Evolutionary conservation across 2,888 invertebrate species (phyloP).

Genomic region (Synanthedon formicaeformis): DNA sequence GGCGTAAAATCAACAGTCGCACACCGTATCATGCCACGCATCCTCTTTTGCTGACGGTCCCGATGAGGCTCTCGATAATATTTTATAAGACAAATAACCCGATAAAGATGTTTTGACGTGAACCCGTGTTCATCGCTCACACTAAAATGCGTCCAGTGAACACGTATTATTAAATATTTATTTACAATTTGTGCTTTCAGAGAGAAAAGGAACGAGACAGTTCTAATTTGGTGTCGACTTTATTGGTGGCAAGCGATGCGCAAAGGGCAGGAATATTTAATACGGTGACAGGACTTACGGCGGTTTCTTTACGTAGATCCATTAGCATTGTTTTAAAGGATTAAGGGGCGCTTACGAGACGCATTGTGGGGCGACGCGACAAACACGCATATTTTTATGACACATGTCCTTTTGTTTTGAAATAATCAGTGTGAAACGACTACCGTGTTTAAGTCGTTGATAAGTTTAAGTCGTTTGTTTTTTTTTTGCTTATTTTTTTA

Average conservation of each 20-base stretch:
- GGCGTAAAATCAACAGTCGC: conserved; percentile 66
- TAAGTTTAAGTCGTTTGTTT: conserved; percentile 24
- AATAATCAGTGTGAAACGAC: conserved; percentile 57
- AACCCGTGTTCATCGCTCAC: conserved; percentile 70
- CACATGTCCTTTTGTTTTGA: conserved; percentile 49
- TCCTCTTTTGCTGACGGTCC: conserved; percentile 69
- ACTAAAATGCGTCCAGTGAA: conserved; percentile 67
- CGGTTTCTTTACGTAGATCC: conserved; percentile 58
- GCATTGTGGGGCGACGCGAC: conserved; percentile 31
- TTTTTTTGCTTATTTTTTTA: conserved; percentile 12
- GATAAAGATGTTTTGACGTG: conserved; percentile 72
- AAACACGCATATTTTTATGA: conserved; percentile 63
- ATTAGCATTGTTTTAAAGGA: conserved; percentile 71
- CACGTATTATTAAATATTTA: conserved; percentile 66
- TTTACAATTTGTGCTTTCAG: conserved; percentile 57
- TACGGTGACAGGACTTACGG: conserved; percentile 58
- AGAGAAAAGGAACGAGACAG: conserved; percentile 49
- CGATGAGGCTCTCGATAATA: conserved; percentile 68
- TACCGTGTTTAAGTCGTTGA: conserved; percentile 47
- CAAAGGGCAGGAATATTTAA: conserved; percentile 55
- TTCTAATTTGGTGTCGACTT: conserved; percentile 65
- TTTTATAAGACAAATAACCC: conserved; percentile 71
- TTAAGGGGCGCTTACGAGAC: conserved; percentile 55
- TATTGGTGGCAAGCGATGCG: conserved; percentile 62
- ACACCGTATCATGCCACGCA: conserved; percentile 49